phyloP scores from a whole-genome alignment of 1,140 invertebrate species.

The Euura saliciscinereae region DNA sequence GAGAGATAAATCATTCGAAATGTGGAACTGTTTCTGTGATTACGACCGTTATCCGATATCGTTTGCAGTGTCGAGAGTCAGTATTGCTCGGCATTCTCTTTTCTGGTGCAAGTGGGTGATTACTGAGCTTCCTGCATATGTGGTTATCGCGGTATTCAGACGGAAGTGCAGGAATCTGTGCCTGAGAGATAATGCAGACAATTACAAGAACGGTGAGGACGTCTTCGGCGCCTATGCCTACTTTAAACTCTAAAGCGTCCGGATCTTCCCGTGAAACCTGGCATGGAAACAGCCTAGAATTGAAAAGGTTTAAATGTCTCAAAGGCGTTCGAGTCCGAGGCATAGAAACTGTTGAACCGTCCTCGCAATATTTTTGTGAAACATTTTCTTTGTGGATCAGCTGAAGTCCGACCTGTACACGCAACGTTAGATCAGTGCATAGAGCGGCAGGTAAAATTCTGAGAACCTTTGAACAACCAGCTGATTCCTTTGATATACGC shows the following conservation, averaged over 20 bases:
- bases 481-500: no score
- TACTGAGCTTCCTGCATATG: no score
- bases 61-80: no score
- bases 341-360: neutral
- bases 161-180: neutral
- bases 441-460: neutral
- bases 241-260: no score
- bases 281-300: neutral
- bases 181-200: neutral
- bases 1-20: no score
- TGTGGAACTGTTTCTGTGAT: no score
- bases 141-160: neutral
- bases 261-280: neutral
- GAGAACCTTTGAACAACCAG: no score
- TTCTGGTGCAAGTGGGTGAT: no score
- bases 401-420: conserved; percentile 27
- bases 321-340: neutral
- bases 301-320: neutral
- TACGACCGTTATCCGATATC: no score
- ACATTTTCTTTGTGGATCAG: conserved; percentile 25
- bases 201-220: neutral
- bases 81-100: no score
- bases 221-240: no score
- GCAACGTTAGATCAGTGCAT: conserved; percentile 21
- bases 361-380: conserved; percentile 13